These are phyloP conservation scores for Hycleus cichorii DNA, from an alignment of 1,140 invertebrate species.

Conservation along the genomic window DNA sequence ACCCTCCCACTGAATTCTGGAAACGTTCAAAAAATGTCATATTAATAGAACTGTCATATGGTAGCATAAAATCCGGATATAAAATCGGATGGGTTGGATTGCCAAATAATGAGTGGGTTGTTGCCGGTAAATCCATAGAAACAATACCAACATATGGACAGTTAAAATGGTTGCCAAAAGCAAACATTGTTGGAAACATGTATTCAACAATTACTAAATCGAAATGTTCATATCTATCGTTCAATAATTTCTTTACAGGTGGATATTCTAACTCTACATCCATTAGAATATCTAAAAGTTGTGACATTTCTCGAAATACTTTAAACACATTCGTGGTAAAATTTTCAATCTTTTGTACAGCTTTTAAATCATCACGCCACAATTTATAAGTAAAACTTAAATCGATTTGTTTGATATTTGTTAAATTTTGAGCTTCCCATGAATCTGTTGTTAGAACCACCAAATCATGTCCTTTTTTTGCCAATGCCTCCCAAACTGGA, in stretches of 20 bases:
- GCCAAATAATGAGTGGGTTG: constrained; percentile 28
- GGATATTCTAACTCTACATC: constrained; percentile 21
- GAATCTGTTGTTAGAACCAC: constrained; percentile 39
- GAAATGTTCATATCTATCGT: constrained; percentile 33
- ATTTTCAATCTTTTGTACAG: not conserved
- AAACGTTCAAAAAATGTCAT: constrained; percentile 34
- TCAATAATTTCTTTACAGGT: constrained; percentile 31
- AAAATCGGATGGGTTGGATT: constrained; percentile 34
- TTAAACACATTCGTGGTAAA: not conserved
- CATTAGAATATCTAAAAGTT: constrained; percentile 8
- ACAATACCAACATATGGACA: constrained; percentile 33
- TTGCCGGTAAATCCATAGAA: constrained; percentile 23
- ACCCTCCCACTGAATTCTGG: no score
- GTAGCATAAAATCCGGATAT: constrained; percentile 28
- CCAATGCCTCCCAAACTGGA: constrained; percentile 30
- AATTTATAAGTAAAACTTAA: constrained; percentile 5
- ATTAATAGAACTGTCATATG: constrained; percentile 6
- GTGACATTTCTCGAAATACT: not conserved
- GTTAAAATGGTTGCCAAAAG: constrained; percentile 33
- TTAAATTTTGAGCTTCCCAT: constrained; percentile 21
- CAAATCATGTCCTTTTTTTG: constrained; percentile 42
- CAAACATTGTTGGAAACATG: constrained; percentile 25
- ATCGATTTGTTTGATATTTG: constrained; percentile 17
- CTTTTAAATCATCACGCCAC: constrained; percentile 5
- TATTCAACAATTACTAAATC: constrained; percentile 37